Conservation (phyloP, 2,888 invertebrate species). For the Lepidonotus clava region DNA sequence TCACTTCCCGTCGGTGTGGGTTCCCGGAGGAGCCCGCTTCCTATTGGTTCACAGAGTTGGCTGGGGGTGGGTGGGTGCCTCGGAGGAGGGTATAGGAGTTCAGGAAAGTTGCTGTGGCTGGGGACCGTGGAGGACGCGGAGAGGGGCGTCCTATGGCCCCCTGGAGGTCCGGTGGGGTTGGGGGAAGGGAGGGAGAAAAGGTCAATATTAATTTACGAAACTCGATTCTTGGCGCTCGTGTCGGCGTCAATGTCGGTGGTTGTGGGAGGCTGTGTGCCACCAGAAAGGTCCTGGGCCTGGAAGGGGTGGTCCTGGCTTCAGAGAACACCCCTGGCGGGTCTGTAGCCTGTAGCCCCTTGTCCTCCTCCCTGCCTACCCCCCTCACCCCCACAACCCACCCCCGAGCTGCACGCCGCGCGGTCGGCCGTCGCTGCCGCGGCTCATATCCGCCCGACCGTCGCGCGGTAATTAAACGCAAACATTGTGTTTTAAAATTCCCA, state of each 20-base stretch:
- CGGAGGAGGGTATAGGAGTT: background rate
- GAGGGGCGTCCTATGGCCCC: background rate
- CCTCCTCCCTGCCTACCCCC: background rate
- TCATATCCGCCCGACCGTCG: constrained; percentile 44
- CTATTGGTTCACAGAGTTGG: background rate
- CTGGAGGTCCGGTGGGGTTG: background rate
- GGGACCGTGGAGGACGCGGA: background rate
- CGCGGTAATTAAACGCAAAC: constrained; percentile 52
- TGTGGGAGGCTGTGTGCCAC: constrained; percentile 14
- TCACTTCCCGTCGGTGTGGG: constrained; percentile 4
- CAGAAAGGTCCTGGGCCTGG: constrained; percentile 3
- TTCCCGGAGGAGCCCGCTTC: background rate
- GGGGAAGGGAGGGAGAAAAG: background rate
- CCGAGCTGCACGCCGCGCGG: background rate
- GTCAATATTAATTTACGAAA: constrained; percentile 53
- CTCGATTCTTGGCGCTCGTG: constrained; percentile 41
- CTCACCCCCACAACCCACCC: background rate
- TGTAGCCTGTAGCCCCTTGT: background rate
- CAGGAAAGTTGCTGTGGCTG: background rate
- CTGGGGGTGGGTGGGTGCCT: background rate
- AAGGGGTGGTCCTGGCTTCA: too few relatives aligned
- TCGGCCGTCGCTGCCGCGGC: background rate
- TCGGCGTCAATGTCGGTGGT: constrained; percentile 18
- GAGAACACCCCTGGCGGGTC: too few relatives aligned
- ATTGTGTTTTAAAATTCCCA: constrained; percentile 53